Percentiles rank a stretch among this genome's conserved stretches.
These are phyloP conservation scores for Petroica traversi DNA, from an alignment of 2,113 vertebrate species.

Conservation along the genomic window DNA sequence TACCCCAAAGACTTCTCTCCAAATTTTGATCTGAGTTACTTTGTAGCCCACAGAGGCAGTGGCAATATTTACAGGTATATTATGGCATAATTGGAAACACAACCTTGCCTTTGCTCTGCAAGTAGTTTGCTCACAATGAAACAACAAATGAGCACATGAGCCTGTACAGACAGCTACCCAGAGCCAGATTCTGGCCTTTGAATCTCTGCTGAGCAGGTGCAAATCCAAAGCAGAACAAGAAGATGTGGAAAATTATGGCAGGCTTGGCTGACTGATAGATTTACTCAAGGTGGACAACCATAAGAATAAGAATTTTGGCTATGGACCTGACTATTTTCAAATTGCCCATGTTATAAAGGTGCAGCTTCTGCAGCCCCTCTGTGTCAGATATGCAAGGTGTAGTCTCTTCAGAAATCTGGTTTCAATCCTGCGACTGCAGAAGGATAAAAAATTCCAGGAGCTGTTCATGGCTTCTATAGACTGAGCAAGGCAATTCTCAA, in stretches of 20 bases:
- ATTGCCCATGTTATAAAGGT: not conserved
- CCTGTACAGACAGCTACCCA: not conserved
- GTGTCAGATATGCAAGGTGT: not conserved
- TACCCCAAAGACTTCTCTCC: not conserved
- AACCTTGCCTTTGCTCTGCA: not conserved
- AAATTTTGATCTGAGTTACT: not conserved
- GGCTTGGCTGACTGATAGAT: not conserved
- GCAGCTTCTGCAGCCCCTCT: not conserved
- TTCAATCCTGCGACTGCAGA: not conserved
- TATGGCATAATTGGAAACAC: not conserved
- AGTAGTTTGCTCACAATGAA: not conserved
- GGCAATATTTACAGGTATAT: not conserved
- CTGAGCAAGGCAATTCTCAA: rapidly evolving
- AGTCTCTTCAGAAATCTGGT: not conserved
- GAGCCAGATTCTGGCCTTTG: not conserved
- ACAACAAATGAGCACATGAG: not conserved
- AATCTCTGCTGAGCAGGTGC: not conserved
- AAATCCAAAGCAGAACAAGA: not conserved
- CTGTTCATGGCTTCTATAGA: not conserved
- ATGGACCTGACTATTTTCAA: not conserved
- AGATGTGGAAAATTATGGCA: not conserved
- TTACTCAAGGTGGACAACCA: not conserved
- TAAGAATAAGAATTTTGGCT: not conserved
- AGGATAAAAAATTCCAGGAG: rapidly evolving
- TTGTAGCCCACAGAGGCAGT: not conserved